Percentiles rank a stretch among this genome's conserved stretches.
These are phyloP conservation scores for Leptinotarsa peninsularis DNA, from an alignment of 2,888 invertebrate genomes.

Conservation along the genomic window DNA sequence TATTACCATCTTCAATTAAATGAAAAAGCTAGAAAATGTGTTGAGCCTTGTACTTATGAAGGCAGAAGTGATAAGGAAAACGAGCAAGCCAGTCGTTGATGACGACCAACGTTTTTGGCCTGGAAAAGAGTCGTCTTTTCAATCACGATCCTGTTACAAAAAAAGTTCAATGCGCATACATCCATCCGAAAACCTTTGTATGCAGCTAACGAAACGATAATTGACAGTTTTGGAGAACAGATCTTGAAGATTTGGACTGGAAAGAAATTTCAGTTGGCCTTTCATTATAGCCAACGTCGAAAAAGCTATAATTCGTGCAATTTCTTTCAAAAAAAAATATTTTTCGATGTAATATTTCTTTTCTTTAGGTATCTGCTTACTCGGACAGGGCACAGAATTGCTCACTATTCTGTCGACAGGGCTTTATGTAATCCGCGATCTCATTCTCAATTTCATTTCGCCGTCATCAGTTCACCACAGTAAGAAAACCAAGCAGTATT, in stretches of 20 bases:
- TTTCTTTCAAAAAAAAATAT: background rate
- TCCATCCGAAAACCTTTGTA: slow-evolving; percentile 8
- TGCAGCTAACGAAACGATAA: slow-evolving; percentile 28
- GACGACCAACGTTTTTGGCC: background rate
- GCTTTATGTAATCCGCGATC: too few relatives aligned
- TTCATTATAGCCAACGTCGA: slow-evolving; percentile 28
- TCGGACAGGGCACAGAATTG: too few relatives aligned
- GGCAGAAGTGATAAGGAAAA: background rate
- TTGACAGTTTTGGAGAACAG: slow-evolving; percentile 27
- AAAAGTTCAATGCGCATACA: background rate
- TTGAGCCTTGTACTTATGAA: slow-evolving; percentile 7
- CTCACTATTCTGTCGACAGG: too few relatives aligned
- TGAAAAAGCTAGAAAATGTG: slow-evolving; percentile 12
- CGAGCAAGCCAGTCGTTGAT: slow-evolving; percentile 10
- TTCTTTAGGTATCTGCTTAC: too few relatives aligned
- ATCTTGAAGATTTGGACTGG: slow-evolving; percentile 9
- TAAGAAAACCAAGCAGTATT: slow-evolving; percentile 6
- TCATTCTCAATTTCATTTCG: too few relatives aligned
- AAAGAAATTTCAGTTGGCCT: background rate
- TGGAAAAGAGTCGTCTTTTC: background rate
- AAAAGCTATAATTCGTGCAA: slow-evolving; percentile 27
- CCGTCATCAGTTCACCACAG: too few relatives aligned
- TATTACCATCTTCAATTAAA: slow-evolving; percentile 17
- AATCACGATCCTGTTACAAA: background rate
- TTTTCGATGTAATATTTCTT: too few relatives aligned